A percentile compares a stretch with the other conserved stretches of the same genome.
Evolutionary conservation across 1,140 invertebrate species (phyloP).

Genomic region (Drosophila kurseongensis): DNA sequence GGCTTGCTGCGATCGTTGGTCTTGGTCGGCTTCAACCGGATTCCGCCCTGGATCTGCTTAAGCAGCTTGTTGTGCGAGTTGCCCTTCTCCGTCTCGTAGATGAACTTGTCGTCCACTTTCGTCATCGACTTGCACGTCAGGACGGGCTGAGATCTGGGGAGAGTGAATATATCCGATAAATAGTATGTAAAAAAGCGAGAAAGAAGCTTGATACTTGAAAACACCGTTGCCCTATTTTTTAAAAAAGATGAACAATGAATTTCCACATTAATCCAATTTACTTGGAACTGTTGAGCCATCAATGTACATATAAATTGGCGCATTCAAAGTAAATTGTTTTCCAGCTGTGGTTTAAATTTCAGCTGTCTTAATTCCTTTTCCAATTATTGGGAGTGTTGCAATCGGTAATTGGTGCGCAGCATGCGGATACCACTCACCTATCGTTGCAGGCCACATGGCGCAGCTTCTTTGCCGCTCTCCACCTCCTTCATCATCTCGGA

Average conservation of each 20-base stretch:
- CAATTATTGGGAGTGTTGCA: conserved; percentile 30
- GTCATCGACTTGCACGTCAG: conserved; percentile 87
- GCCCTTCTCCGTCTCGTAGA: conserved; percentile 94
- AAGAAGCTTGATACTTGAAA: too few species aligned
- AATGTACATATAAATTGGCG: neutral
- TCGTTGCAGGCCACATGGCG: conserved; percentile 94
- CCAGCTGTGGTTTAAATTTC: conserved; percentile 2
- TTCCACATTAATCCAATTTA: neutral
- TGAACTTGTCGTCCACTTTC: conserved; percentile 91
- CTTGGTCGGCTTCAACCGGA: conserved; percentile 90
- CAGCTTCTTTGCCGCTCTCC: conserved; percentile 90
- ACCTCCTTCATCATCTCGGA: conserved; percentile 95
- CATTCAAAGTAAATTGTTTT: neutral
- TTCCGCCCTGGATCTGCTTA: conserved; percentile 92
- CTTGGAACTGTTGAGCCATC: neutral
- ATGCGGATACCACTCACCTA: conserved; percentile 85
- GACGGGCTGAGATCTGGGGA: conserved; percentile 86
- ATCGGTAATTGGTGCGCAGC: conserved; percentile 23
- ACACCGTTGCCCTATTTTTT: too few species aligned
- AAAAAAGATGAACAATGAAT: too few species aligned
- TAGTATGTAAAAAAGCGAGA: too few species aligned
- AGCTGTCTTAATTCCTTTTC: conserved; percentile 11
- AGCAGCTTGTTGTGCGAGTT: conserved; percentile 93
- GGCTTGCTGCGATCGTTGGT: conserved; percentile 95
- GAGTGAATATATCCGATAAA: too few species aligned